A percentile compares a stretch with the other conserved stretches of the same genome.
These are phyloP conservation scores for Neodiprion pinetum DNA, from an alignment of 1,140 invertebrate genomes.

Conservation along the genomic window DNA sequence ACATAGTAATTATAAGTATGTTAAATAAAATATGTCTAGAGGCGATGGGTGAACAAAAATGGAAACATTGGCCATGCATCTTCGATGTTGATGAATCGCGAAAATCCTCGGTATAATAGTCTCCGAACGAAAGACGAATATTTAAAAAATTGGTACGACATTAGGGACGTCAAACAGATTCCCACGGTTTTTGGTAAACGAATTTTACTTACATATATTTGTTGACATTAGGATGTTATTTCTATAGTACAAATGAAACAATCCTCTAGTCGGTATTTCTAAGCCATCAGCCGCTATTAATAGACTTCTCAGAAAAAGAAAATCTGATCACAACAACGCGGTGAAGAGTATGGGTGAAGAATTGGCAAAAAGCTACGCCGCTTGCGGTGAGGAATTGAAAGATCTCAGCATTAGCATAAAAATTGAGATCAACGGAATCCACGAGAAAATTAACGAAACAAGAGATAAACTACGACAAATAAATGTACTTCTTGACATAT, in stretches of 20 bases:
- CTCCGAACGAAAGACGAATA: background rate
- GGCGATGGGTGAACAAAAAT: no score
- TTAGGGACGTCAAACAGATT: slow-evolving; percentile 21
- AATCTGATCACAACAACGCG: background rate
- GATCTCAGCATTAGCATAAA: background rate
- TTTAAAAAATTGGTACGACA: background rate
- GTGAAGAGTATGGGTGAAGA: slow-evolving; percentile 18
- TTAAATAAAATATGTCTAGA: no score
- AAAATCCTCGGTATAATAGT: no score
- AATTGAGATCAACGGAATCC: slow-evolving; percentile 8
- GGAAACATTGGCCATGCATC: no score
- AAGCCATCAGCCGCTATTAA: slow-evolving; percentile 28
- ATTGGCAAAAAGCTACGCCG: slow-evolving; percentile 4
- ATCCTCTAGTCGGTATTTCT: slow-evolving; percentile 23
- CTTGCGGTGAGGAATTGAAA: slow-evolving; percentile 11
- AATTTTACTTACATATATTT: background rate
- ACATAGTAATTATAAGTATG: background rate
- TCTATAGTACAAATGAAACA: background rate
- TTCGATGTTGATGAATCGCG: no score
- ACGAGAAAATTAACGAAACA: background rate
- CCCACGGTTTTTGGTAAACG: slow-evolving; percentile 24
- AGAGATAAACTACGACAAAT: slow-evolving; percentile 11
- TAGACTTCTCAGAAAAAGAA: slow-evolving; percentile 13
- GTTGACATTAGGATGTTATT: no score
- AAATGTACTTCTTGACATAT: slow-evolving; percentile 10